Conservation (phyloP, 2,113 vertebrate species). For the Rhinichthys klamathensis region DNA sequence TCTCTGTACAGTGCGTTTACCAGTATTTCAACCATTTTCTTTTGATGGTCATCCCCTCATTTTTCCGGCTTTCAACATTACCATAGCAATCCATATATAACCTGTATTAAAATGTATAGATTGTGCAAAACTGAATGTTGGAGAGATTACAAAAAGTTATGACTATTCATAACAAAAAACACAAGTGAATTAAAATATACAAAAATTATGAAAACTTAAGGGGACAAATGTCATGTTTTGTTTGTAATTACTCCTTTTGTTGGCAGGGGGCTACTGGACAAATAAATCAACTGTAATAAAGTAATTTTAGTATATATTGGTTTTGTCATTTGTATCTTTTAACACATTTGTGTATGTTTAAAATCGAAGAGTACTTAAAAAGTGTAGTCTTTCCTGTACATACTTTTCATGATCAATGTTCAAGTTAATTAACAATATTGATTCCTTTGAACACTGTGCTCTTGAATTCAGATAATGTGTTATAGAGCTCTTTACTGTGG, state of each 20-base stretch:
- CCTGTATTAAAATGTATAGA: conserved; percentile 99
- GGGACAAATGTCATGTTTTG: conserved; percentile 98
- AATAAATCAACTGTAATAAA: conserved; percentile 99
- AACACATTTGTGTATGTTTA: conserved; percentile 24
- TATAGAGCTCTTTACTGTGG: neutral
- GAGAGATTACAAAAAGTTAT: conserved; percentile 74
- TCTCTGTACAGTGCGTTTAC: conserved; percentile 91
- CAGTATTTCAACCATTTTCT: conserved; percentile 82
- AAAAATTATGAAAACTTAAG: conserved; percentile 74
- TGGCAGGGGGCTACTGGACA: conserved; percentile 96
- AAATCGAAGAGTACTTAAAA: neutral
- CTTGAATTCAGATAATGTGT: neutral
- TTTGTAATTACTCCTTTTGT: conserved; percentile 99
- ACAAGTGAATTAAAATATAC: conserved; percentile 74
- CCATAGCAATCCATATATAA: conserved; percentile 91
- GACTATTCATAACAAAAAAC: conserved; percentile 70
- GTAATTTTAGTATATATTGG: conserved; percentile 94
- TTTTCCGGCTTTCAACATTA: conserved; percentile 83
- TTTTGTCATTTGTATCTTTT: conserved; percentile 37
- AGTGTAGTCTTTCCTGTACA: neutral
- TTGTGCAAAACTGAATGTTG: conserved; percentile 93
- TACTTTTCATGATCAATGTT: neutral
- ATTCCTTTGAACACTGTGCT: neutral
- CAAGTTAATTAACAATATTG: neutral
- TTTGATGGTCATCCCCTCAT: conserved; percentile 67